A percentile compares a stretch with the other conserved stretches of the same genome.
These are phyloP conservation scores for Ormyrus thymus DNA, from an alignment of 2,888 invertebrate species.

Conservation along the genomic window DNA sequence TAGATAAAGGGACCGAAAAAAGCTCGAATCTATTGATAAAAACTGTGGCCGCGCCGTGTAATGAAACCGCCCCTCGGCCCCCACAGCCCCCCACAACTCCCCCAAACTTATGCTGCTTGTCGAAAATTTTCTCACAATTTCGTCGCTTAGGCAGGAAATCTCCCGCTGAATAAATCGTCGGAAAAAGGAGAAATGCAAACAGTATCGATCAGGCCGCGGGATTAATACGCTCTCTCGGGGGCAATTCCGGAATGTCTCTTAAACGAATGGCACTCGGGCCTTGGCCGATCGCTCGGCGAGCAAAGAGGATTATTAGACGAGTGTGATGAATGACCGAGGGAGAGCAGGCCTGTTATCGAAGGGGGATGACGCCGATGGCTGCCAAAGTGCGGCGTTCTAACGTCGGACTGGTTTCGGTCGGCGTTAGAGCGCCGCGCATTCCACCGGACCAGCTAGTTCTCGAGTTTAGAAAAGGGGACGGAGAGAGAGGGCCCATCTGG, in stretches of 20 bases:
- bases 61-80: slow-evolving; percentile 21
- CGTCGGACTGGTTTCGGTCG: slow-evolving; percentile 56
- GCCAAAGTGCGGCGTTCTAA: neutral
- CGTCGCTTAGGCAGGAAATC: slow-evolving; percentile 33
- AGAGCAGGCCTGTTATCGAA: neutral
- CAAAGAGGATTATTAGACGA: slow-evolving; percentile 68
- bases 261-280: slow-evolving; percentile 63
- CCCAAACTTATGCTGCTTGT: neutral
- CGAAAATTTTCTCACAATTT: slow-evolving; percentile 37
- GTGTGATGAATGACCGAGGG: slow-evolving; percentile 67
- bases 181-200: slow-evolving; percentile 39
- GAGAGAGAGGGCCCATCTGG: slow-evolving; percentile 65
- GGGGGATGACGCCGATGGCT: neutral
- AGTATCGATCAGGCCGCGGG: slow-evolving; percentile 32
- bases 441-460: slow-evolving; percentile 56
- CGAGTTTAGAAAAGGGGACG: neutral
- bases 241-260: neutral
- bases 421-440: slow-evolving; percentile 63
- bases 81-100: neutral
- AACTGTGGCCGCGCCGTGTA: slow-evolving; percentile 18
- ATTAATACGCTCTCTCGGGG: neutral
- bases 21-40: slow-evolving; percentile 32
- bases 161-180: slow-evolving; percentile 22
- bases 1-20: slow-evolving; percentile 38
- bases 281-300: slow-evolving; percentile 32